These are phyloP conservation scores for Acyrthosiphon pisum DNA, from an alignment of 1,140 invertebrate species.

Conservation along the genomic window DNA sequence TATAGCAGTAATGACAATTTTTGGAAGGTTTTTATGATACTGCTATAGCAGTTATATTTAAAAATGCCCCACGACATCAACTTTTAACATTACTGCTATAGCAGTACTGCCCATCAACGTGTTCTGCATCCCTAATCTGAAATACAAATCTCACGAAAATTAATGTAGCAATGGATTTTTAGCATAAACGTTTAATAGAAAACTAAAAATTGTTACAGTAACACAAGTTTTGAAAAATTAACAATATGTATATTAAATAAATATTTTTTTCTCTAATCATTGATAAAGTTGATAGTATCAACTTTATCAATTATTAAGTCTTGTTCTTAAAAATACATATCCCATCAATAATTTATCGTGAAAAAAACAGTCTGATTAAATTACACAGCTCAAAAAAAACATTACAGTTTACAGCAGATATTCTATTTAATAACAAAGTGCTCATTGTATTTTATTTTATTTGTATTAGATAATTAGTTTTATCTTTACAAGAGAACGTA, in stretches of 20 bases:
- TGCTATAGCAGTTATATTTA: too few relatives aligned
- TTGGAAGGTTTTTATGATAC: too few relatives aligned
- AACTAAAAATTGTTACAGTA: background rate
- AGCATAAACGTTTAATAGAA: background rate
- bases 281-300: too few relatives aligned
- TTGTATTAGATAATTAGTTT: background rate
- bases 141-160: background rate
- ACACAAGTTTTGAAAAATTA: background rate
- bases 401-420: background rate
- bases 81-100: too few relatives aligned
- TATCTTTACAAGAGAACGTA: background rate
- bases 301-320: too few relatives aligned
- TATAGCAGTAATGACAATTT: too few relatives aligned
- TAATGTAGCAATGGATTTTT: background rate
- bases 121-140: background rate
- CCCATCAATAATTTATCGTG: background rate
- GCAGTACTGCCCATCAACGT: too few relatives aligned
- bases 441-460: slow-evolving; percentile 6
- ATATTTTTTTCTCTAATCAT: too few relatives aligned
- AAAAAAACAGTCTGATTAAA: background rate
- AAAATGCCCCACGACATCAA: too few relatives aligned
- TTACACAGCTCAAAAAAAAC: background rate
- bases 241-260: background rate
- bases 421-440: background rate
- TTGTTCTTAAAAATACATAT: background rate